Evolutionary conservation across 2,797 vertebrate genomes (phyloP).

Genomic region (Denticeps clupeoides): DNA sequence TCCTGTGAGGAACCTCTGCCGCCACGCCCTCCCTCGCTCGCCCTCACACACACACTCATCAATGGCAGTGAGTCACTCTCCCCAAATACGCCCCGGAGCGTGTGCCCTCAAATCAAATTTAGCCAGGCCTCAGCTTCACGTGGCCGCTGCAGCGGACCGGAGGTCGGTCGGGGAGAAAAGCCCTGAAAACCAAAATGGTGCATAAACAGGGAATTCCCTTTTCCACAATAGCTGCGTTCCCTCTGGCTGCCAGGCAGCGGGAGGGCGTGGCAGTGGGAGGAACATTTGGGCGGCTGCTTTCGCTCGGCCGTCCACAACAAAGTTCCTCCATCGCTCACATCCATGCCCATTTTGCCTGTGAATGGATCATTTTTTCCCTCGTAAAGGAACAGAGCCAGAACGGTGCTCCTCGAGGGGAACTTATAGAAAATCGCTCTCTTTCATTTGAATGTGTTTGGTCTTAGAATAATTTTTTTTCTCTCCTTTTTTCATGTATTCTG

Average conservation of each 20-base stretch:
- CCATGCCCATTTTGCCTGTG: conserved; percentile 28
- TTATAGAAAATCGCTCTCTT: no score
- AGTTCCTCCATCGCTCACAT: conserved; percentile 29
- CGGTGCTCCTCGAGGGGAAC: no score
- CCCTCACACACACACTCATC: conserved; percentile 5
- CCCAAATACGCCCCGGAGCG: conserved; percentile 40
- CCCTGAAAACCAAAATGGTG: no score
- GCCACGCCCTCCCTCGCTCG: background rate
- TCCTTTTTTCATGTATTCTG: no score
- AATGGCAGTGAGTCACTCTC: conserved; percentile 53
- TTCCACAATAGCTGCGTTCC: conserved; percentile 21
- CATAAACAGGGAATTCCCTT: conserved; percentile 58
- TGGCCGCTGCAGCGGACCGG: no score
- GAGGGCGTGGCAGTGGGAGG: conserved; percentile 15
- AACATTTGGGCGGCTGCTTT: conserved; percentile 44
- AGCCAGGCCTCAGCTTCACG: no score
- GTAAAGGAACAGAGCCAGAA: no score
- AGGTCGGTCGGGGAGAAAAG: conserved; percentile 18
- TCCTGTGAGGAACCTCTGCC: no score
- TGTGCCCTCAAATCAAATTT: conserved; percentile 33
- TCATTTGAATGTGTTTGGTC: no score
- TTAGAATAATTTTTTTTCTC: no score
- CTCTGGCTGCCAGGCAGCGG: conserved; percentile 16
- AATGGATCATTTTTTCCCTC: conserved; percentile 30
- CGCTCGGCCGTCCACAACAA: conserved; percentile 51